Evolutionary conservation across 2,888 invertebrate genomes (phyloP).

Genomic region (Patella ulyssiponensis): DNA sequence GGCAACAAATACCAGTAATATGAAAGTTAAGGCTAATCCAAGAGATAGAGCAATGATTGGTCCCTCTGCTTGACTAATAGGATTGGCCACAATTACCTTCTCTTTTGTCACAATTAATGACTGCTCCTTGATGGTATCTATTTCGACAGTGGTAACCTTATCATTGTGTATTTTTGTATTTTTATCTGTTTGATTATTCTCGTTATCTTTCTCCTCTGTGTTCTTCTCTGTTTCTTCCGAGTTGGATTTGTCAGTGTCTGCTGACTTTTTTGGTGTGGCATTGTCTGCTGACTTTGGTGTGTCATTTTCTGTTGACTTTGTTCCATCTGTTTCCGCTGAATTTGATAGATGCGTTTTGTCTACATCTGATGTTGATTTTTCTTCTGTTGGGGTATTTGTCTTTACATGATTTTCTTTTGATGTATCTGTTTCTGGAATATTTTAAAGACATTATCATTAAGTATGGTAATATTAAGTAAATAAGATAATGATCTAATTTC

Average conservation of each 20-base stretch:
- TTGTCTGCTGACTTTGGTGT: not conserved
- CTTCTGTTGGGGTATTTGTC: too few relatives aligned
- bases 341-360: too few relatives aligned
- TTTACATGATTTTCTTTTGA: too few relatives aligned
- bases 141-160: conserved; percentile 12
- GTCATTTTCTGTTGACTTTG: not conserved
- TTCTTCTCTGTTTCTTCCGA: not conserved
- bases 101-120: conserved; percentile 27
- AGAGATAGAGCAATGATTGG: conserved; percentile 69
- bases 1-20: conserved; percentile 85
- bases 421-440: too few relatives aligned
- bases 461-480: too few relatives aligned
- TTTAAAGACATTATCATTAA: too few relatives aligned
- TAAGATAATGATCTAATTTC: too few relatives aligned
- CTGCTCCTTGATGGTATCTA: conserved; percentile 13
- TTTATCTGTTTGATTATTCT: conserved; percentile 20
- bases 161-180: conserved; percentile 18
- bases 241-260: not conserved
- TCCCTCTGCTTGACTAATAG: conserved; percentile 56
- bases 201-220: conserved; percentile 6
- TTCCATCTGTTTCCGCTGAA: too few relatives aligned
- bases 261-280: not conserved
- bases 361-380: too few relatives aligned
- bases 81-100: conserved; percentile 47
- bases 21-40: conserved; percentile 85